Evolutionary conservation across 2,113 vertebrate species (phyloP), one percentile per base, ranked within the genome.

Genomic region (Nicator chloris): DNA sequence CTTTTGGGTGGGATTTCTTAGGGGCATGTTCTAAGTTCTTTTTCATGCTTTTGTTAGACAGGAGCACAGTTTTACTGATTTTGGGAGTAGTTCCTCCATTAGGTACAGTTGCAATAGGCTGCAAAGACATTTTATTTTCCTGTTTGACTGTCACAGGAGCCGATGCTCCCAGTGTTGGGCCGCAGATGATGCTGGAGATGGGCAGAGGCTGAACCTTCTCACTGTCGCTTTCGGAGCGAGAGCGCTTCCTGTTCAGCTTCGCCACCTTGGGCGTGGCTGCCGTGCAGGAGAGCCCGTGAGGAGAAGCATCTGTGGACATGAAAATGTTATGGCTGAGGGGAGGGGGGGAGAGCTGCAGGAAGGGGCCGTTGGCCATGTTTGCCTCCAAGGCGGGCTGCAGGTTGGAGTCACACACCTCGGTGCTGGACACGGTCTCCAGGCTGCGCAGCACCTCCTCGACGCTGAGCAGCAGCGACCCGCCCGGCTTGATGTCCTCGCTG

Each of bases 171-270:
- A 98, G 14, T 0, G 98, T 97, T 10, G 99, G 98, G 93, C 98
- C 98, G 88, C 98, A 98, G 88, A 99, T 98, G 97, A 99, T 99
- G 96, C 98, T 99, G 96, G 98, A 98, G 92, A 99, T 99, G 59
- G 99, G 98, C 40, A 99, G 98, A 85, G 99, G 99, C 66, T 99
- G 98, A 88, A 99, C 98, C 96, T 99, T 99, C 90, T 99, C 99
- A 11, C 99, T 98, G 98, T 99, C 99, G 0, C 99, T 99, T 97
- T 99, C 99, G 1, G 99, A 99, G 68, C 98, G 98, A 66, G 99
- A 99, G 33, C 99, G 98, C 93, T 99, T 99, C 80, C 99, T 98
- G 96, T 99, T 99, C 87, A 98, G 97, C 95, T 99, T 99, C 40
- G 98, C 98, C 61, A 98, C 98, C 97, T 97, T 98, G 53, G 98